Base-by-base conservation (phyloP, 1,140 invertebrate species). In the Paramacrobiotus metropolitanus region DNA sequence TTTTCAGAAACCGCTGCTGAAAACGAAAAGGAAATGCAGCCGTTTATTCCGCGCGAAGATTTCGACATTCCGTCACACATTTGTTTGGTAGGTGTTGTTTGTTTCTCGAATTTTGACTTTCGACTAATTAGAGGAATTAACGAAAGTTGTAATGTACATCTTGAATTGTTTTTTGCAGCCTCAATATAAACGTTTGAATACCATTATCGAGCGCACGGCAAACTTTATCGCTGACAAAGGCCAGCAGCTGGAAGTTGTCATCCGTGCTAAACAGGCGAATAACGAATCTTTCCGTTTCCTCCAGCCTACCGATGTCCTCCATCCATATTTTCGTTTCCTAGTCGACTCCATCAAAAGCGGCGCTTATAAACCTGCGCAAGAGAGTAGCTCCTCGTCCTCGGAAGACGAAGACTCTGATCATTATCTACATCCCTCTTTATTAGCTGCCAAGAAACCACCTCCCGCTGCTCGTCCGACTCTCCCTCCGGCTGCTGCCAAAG, bases 141-240 rank as follows among this genome's bases (percentile, higher is more conserved):
- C 34, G 34, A 40, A 15, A 40, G 9, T 40, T 40, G 34, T n/a
- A 40, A n/a, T n/a, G n/a, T n/a, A n/a, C n/a, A n/a, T n/a, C n/a
- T n/a, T n/a, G n/a, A n/a, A n/a, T n/a, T n/a, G n/a, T n/a, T n/a
- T n/a, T 67, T 73, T 79, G 65, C 71, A 95, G 87, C 93, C 93
- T n/a, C 81, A 83, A 65, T 87, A 83, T 2, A 80, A 84, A 67
- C 96, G 95, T 70, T 79, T 86, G 65, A 87, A 94, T 74, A 82
- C 85, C 2, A 87, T 95, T 60, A 95, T 98, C 68, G 88, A 93
- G 70, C 95, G 92, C 75, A 98, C 94, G 0, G 91, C 93, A 0
- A 75, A 82, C 59, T 97, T 97, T 75, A 88, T 98, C 64, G 83
- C 85, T 63, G 77, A 80, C 45, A 91, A 97, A 72, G 93, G 92